Evolutionary conservation across 2,888 invertebrate species (phyloP), one percentile per base, ranked within the genome.

Genomic region (Lasius fuliginosus): DNA sequence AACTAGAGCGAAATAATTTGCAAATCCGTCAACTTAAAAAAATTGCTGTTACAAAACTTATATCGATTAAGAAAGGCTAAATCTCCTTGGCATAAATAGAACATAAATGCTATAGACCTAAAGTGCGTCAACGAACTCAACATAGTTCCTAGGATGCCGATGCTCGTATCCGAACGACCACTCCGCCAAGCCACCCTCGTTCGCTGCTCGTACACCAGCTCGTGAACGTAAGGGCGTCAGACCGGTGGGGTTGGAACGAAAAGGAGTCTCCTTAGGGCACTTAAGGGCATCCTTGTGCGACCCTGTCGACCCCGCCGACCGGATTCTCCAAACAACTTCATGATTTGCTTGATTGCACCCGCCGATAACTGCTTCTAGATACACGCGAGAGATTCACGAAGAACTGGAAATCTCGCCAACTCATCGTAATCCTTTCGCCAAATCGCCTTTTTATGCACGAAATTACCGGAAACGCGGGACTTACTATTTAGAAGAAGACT

Each of bases 261-360:
- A 92, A 90, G 92, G 92, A 92, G 94, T 94, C 93, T 94, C 93
- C 94, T 93, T 93, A 94, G 92, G 92, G 94, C 92, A 94, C 94
- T 94, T 92, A 92, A 93, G 94, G 93, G 93, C 92, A 90, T 92
- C 92, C 92, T 92, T 89, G 85, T 88, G 91, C 90, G 86, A 87
- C 90, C 88, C 90, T 85, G 86, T 73, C 86, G 85, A 86, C 76
- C 85, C 87, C 83, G 86, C 86, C 88, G 79, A 83, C 89, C 82
- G 87, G 88, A 91, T 90, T 90, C 90, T 90, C 90, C 93, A 91
- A 93, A 93, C 92, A 93, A 93, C 92, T 93, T 93, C 90, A 93
- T 93, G 94, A 93, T 93, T 93, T 92, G 93, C 92, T 93, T 92
- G 93, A 93, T 93, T 93, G 92, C 92, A 89, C 91, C 86, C 87